Evolutionary conservation across 2,797 vertebrate species (phyloP).

Genomic region (Clarias pachynema): DNA sequence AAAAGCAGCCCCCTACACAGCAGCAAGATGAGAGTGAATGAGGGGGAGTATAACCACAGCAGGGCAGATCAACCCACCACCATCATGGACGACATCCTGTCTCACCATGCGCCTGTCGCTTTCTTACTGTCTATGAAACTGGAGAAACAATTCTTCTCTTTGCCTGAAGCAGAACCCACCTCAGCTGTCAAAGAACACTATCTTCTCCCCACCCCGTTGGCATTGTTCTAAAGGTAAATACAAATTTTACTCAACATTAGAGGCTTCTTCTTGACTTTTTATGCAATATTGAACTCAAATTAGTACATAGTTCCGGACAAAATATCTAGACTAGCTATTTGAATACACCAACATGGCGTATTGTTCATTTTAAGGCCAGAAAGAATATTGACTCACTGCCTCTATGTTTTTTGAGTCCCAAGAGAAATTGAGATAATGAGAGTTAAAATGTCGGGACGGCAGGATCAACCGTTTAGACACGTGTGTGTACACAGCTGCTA

Average conservation of each 20-base stretch:
- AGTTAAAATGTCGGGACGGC: constrained; percentile 13
- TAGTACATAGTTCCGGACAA: neutral
- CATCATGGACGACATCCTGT: constrained; percentile 79
- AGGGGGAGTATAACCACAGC: constrained; percentile 78
- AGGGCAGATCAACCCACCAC: constrained; percentile 68
- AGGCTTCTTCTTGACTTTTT: neutral
- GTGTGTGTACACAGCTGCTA: constrained; percentile 44
- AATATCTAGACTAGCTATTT: neutral
- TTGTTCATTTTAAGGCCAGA: neutral
- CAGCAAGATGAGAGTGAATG: constrained; percentile 72
- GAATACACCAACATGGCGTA: constrained; percentile 4
- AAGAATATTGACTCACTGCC: constrained; percentile 25
- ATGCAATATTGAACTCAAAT: neutral
- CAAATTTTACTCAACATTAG: constrained; percentile 3
- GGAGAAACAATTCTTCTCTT: constrained; percentile 45
- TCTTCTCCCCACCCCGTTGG: neutral
- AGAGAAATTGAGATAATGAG: constrained; percentile 39
- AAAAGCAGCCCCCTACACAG: constrained; percentile 65
- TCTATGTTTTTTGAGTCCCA: constrained; percentile 16
- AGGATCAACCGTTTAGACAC: constrained; percentile 38
- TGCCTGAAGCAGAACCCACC: constrained; percentile 34
- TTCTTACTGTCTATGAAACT: constrained; percentile 29
- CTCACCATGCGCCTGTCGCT: constrained; percentile 49
- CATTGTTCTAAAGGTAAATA: constrained; percentile 41
- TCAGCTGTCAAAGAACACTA: constrained; percentile 6